phyloP scores from a whole-genome alignment of 2,113 vertebrate genomes.

The Ameiurus melas region DNA sequence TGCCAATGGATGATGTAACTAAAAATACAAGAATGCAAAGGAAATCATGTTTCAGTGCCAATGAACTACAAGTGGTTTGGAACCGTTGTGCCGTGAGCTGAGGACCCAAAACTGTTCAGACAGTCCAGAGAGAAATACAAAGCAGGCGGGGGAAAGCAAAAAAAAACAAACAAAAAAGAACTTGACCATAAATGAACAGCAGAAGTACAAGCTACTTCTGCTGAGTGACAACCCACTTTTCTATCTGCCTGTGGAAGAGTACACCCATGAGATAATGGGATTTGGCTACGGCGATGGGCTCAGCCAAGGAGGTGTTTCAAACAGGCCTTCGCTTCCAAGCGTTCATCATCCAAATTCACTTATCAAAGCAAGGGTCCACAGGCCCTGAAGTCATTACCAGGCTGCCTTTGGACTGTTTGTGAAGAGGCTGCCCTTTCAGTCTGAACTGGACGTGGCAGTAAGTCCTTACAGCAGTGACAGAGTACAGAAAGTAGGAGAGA shows the following conservation, averaged over 20 bases:
- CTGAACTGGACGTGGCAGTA: slow-evolving; percentile 30
- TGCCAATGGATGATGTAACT: neutral
- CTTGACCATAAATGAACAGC: slow-evolving; percentile 31
- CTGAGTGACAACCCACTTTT: slow-evolving; percentile 31
- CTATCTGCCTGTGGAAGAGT: slow-evolving; percentile 38
- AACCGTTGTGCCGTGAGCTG: neutral
- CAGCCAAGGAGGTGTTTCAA: slow-evolving; percentile 46
- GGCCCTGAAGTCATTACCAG: slow-evolving; percentile 57
- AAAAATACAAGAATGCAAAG: neutral
- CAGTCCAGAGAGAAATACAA: neutral
- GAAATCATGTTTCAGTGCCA: neutral
- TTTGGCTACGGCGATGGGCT: slow-evolving; percentile 38
- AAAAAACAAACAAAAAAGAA: neutral
- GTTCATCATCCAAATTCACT: slow-evolving; percentile 51
- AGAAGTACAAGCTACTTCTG: slow-evolving; percentile 1
- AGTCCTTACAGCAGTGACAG: slow-evolving; percentile 31
- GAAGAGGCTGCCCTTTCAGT: slow-evolving; percentile 37
- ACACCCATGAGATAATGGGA: slow-evolving; percentile 45
- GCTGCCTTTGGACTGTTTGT: slow-evolving; percentile 45
- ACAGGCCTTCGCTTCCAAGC: slow-evolving; percentile 29
- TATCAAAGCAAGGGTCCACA: slow-evolving; percentile 50
- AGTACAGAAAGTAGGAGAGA: neutral
- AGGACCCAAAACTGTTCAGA: slow-evolving; percentile 15
- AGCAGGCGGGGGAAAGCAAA: neutral
- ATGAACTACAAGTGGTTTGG: neutral